phyloP scores from a whole-genome alignment of 2,888 invertebrate species.

The Bugula neritina region DNA sequence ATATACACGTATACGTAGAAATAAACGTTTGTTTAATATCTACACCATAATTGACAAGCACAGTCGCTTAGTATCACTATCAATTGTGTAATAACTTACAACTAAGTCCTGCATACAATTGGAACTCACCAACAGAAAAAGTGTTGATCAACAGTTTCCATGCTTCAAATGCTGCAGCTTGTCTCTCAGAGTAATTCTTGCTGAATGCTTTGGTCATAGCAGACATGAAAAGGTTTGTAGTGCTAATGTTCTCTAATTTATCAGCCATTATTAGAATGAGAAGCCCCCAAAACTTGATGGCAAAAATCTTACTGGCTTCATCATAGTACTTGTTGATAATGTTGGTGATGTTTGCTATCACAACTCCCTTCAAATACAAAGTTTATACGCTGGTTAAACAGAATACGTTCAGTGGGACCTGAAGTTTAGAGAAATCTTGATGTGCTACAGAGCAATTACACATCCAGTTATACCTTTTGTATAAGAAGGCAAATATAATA shows the following conservation, averaged over 20 bases:
- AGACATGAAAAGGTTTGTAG: background rate
- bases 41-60: no score
- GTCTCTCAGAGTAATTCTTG: constrained; percentile 2
- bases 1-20: no score
- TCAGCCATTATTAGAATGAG: background rate
- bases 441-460: no score
- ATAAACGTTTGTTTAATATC: no score
- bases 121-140: background rate
- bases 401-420: no score
- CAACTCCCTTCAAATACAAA: background rate
- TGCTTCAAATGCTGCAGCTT: background rate
- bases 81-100: no score
- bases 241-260: background rate
- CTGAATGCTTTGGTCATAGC: constrained; percentile 11
- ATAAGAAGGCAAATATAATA: no score
- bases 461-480: no score
- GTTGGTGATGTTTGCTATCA: constrained; percentile 22
- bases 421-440: no score
- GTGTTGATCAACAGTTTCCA: constrained; percentile 6
- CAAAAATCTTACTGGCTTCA: constrained; percentile 8
- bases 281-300: constrained; percentile 19
- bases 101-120: no score
- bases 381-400: background rate
- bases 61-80: no score
- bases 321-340: constrained; percentile 1